Conservation (phyloP, 1,140 invertebrate genomes). For the Neodiprion fabricii region DNA sequence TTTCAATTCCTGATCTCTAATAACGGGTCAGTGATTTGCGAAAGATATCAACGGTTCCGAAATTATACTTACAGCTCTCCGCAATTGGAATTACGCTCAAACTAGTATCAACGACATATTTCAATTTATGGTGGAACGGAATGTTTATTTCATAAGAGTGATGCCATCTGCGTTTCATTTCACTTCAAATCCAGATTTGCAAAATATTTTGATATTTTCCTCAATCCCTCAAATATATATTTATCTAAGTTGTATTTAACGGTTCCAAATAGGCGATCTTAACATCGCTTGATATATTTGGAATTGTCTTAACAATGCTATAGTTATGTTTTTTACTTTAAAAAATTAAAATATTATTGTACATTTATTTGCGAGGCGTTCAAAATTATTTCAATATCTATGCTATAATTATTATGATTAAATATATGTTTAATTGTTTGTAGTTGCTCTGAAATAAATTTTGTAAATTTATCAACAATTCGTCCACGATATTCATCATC, state of each 20-base stretch:
- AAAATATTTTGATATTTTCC: neutral
- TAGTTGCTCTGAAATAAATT: neutral
- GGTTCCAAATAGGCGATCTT: neutral
- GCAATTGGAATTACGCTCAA: neutral
- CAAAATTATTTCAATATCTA: neutral
- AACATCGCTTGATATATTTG: neutral
- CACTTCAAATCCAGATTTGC: neutral
- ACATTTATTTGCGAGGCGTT: constrained; percentile 2
- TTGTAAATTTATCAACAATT: constrained; percentile 4
- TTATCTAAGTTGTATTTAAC: neutral
- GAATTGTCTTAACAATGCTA: neutral
- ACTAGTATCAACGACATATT: neutral
- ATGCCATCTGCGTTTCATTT: neutral
- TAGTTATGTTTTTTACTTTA: neutral
- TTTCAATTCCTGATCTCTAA: too few species aligned
- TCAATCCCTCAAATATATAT: too few species aligned
- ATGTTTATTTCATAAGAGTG: neutral
- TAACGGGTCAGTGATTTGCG: too few species aligned
- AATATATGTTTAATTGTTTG: constrained; percentile 1
- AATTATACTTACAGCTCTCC: too few species aligned
- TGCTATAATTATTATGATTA: neutral
- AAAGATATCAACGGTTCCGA: too few species aligned
- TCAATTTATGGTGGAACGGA: neutral
- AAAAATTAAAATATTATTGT: neutral
- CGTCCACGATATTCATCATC: too few species aligned